Conservation (phyloP, 1,140 invertebrate species). For the Saccostrea glomerata region DNA sequence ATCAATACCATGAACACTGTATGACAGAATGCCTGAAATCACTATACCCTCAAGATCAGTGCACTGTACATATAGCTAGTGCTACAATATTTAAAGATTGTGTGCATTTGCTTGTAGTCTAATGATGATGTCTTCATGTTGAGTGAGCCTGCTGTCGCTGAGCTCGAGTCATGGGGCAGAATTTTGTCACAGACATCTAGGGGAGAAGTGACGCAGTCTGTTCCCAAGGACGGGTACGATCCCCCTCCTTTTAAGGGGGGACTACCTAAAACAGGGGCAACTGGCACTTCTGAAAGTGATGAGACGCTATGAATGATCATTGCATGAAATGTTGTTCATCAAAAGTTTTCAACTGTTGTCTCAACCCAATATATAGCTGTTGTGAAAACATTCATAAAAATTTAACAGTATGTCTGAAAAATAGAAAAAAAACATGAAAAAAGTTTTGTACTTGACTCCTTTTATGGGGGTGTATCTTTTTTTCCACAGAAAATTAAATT, state of each 20-base stretch:
- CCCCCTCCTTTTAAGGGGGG: slow-evolving; percentile 63
- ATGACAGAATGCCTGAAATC: not conserved
- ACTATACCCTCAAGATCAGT: not conserved
- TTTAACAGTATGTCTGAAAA: not conserved
- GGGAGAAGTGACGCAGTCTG: slow-evolving; percentile 57
- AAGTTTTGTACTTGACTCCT: too few species aligned
- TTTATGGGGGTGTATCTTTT: too few species aligned
- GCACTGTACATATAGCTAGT: not conserved
- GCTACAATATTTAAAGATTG: not conserved
- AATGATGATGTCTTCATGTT: not conserved
- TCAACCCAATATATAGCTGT: not conserved
- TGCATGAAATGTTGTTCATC: not conserved
- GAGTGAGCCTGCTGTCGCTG: not conserved
- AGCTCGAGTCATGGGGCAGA: not conserved
- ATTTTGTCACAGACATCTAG: slow-evolving; percentile 8
- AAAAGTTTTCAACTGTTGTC: not conserved
- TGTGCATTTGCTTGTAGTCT: not conserved
- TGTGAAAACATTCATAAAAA: not conserved
- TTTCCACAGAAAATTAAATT: too few species aligned
- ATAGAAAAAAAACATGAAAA: not conserved
- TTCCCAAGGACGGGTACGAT: slow-evolving; percentile 72
- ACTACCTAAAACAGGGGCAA: slow-evolving; percentile 71
- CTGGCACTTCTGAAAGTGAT: slow-evolving; percentile 52
- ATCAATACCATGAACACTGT: too few species aligned
- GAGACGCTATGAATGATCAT: not conserved